Percentiles rank a stretch among this genome's conserved stretches.
phyloP scores from a whole-genome alignment of 2,888 invertebrate genomes.

The Leptinotarsa peninsularis region DNA sequence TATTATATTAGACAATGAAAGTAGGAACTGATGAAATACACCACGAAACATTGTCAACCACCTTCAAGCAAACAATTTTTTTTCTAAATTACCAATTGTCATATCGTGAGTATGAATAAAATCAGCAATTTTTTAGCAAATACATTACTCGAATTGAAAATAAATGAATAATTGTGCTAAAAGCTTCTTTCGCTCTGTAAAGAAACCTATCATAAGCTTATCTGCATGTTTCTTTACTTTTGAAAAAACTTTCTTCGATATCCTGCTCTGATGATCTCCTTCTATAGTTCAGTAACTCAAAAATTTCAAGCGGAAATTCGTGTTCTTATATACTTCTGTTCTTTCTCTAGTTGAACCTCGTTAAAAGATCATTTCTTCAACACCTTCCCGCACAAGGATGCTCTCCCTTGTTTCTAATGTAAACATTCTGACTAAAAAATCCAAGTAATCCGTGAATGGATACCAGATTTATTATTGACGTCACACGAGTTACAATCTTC shows the following conservation, averaged over 20 bases:
- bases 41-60: no score
- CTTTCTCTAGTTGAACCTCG: conserved; percentile 53
- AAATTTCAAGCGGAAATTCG: conserved; percentile 34
- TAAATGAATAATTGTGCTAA: no score
- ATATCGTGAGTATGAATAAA: no score
- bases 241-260: neutral
- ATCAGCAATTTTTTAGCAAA: no score
- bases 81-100: no score
- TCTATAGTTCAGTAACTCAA: neutral
- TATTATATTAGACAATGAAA: no score
- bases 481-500: neutral
- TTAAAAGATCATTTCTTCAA: conserved; percentile 55
- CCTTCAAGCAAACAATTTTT: no score
- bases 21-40: no score
- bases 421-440: conserved; percentile 48
- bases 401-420: conserved; percentile 53
- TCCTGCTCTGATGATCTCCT: neutral
- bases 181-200: no score
- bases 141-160: no score
- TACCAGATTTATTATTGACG: conserved; percentile 40
- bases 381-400: conserved; percentile 58
- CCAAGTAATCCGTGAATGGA: conserved; percentile 39
- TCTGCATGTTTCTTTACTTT: neutral
- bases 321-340: conserved; percentile 49
- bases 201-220: no score